A percentile compares a stretch with the other conserved stretches of the same genome.
These are phyloP conservation scores for Sakesphorus luctuosus DNA, from an alignment of 2,113 vertebrate species.

Conservation along the genomic window DNA sequence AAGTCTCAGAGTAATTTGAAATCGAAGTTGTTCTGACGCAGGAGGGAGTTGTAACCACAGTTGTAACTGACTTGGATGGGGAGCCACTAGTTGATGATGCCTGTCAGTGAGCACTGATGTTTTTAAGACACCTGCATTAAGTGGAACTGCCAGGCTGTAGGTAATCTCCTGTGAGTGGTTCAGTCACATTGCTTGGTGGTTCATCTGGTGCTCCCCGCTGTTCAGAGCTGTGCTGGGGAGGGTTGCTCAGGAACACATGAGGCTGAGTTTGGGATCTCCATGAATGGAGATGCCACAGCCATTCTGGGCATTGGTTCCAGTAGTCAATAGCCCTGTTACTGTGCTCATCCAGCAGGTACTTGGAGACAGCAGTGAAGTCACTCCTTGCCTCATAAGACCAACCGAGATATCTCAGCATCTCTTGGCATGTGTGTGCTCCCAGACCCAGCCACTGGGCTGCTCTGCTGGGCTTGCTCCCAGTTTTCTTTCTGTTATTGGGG, in stretches of 20 bases:
- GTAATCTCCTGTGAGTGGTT: rapidly evolving
- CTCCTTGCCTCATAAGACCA: not conserved
- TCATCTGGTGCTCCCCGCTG: rapidly evolving
- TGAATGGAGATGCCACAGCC: not conserved
- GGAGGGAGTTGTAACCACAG: not conserved
- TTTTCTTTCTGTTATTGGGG: not conserved
- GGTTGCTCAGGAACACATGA: rapidly evolving
- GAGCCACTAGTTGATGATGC: not conserved
- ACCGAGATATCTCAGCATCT: not conserved
- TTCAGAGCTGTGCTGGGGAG: too few relatives aligned
- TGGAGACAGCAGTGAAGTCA: not conserved
- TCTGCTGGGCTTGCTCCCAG: not conserved
- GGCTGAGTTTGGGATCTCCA: not conserved
- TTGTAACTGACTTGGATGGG: not conserved
- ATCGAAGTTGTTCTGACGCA: not conserved
- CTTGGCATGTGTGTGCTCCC: not conserved
- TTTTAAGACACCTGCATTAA: not conserved
- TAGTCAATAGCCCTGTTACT: not conserved
- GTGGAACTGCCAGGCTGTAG: too few relatives aligned
- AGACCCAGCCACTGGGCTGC: rapidly evolving
- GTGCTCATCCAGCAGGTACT: not conserved
- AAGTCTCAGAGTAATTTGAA: not conserved
- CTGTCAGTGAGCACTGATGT: rapidly evolving
- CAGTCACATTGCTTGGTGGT: rapidly evolving
- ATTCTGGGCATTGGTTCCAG: rapidly evolving